Evolutionary conservation across 2,113 vertebrate species (phyloP).

Genomic region (Panthera uncia): DNA sequence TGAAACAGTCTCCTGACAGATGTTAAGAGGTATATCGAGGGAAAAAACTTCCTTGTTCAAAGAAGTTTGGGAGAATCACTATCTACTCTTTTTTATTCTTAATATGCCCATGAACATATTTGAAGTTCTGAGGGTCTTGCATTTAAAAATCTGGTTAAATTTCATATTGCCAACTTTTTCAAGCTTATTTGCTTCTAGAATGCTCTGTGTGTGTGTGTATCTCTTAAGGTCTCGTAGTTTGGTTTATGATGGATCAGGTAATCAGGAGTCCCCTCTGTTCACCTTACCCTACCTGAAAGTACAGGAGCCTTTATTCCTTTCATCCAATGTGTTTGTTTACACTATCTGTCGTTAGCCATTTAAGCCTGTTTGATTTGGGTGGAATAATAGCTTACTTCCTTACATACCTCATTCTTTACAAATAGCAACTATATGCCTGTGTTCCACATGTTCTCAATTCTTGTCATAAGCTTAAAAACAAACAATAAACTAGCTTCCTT

Average conservation of each 20-base stretch:
- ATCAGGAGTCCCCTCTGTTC: not conserved
- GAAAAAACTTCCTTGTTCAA: not conserved
- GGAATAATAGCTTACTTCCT: not conserved
- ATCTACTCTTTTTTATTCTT: not conserved
- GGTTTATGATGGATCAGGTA: not conserved
- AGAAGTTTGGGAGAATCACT: not conserved
- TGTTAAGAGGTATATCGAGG: not conserved
- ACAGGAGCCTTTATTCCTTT: not conserved
- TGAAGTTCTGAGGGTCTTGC: slow-evolving; percentile 13
- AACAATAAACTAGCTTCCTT: not conserved
- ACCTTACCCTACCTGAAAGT: not conserved
- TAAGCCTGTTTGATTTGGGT: not conserved
- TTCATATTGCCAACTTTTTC: not conserved
- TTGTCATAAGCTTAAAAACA: slow-evolving; percentile 14
- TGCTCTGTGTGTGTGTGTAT: not conserved
- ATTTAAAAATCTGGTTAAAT: slow-evolving; percentile 25
- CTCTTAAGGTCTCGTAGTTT: not conserved
- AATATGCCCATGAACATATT: not conserved
- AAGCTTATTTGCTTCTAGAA: not conserved
- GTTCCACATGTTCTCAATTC: not conserved
- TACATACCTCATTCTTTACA: not conserved
- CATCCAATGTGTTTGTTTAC: not conserved
- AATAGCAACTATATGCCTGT: not conserved
- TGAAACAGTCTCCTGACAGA: not conserved
- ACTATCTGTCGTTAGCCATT: not conserved